Evolutionary conservation across 1,140 invertebrate genomes (phyloP), one percentile per base, ranked within the genome.

Genomic region (Daktulosphaira vitifoliae): DNA sequence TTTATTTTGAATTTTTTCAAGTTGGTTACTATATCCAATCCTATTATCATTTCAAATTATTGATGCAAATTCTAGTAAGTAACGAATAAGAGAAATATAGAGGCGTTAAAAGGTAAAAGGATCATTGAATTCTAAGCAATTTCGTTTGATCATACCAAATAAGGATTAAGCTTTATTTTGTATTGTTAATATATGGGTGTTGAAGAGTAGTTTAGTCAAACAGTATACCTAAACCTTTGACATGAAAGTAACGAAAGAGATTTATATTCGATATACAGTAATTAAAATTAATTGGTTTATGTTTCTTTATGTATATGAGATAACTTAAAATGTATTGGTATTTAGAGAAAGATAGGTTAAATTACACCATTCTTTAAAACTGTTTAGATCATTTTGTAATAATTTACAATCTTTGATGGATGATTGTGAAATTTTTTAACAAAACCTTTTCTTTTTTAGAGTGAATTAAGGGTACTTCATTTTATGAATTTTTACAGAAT

Each of bases 231-330:
- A 48, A 48, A 48, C 20, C 44, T 18, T 48, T 22, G 44, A 48
- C 44, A 18, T 18, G 39, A 44, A 16, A 15, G 7, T 5, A 48
- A 48, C 44, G 9, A 48, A 48, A 16, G 16, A 48, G 44, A 48
- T 48, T 48, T 48, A 48, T 48, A 48, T 48, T 48, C 16, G 44
- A 48, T 48, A 48, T 48, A 48, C 5, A 48, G 44, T 48, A 48
- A 48, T 48, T 48, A 2, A 20, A 48, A 48, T 48, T 48, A 20
- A 48, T 48, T 48, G 44, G 18, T 18, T 48, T 48, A 16, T 22
- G 44, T 48, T 48, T 48, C 20, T 48, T 48, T 16, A 11, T 16
- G n/a, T n/a, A 16, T 18, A 20, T 18, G 11, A 48, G 39, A 44
- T 44, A 44, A 44, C 39, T 44, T 44, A 16, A 4, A 3, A 44